These are phyloP conservation scores for Nymphalis c-album DNA, from an alignment of 2,888 invertebrate species.

Conservation along the genomic window DNA sequence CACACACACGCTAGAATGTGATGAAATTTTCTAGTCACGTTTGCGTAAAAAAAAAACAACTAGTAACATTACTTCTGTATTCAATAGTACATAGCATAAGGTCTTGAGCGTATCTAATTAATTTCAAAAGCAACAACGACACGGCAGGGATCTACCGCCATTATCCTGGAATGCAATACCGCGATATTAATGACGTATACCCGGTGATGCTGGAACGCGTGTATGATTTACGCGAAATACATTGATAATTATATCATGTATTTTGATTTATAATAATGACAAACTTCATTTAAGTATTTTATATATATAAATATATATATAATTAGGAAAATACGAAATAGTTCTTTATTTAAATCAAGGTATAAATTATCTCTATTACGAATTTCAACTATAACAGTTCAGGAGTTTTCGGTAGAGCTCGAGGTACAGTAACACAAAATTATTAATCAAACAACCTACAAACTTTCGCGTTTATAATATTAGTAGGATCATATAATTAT, in stretches of 20 bases:
- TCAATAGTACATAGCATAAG: constrained; percentile 17
- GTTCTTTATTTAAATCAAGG: too few species aligned
- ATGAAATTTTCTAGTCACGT: too few species aligned
- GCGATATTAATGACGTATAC: constrained; percentile 53
- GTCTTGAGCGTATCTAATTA: constrained; percentile 60
- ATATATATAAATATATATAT: background rate
- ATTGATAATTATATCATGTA: background rate
- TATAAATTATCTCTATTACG: too few species aligned
- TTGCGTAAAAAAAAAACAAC: background rate
- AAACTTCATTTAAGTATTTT: background rate
- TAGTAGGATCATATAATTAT: background rate
- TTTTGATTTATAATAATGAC: background rate
- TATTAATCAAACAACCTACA: too few species aligned
- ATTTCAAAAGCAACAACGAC: constrained; percentile 53
- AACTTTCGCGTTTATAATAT: too few species aligned
- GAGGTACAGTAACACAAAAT: too few species aligned
- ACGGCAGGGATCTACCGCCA: constrained; percentile 44
- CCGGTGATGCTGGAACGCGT: constrained; percentile 7
- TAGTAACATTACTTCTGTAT: constrained; percentile 4
- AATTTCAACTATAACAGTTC: too few species aligned
- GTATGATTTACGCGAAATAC: constrained; percentile 10
- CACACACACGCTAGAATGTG: too few species aligned
- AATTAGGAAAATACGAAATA: background rate
- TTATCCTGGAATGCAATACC: constrained; percentile 48
- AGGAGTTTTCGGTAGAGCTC: too few species aligned